Conservation (phyloP, 2,797 vertebrate species). For the Petrocephalus schoutedeni region DNA sequence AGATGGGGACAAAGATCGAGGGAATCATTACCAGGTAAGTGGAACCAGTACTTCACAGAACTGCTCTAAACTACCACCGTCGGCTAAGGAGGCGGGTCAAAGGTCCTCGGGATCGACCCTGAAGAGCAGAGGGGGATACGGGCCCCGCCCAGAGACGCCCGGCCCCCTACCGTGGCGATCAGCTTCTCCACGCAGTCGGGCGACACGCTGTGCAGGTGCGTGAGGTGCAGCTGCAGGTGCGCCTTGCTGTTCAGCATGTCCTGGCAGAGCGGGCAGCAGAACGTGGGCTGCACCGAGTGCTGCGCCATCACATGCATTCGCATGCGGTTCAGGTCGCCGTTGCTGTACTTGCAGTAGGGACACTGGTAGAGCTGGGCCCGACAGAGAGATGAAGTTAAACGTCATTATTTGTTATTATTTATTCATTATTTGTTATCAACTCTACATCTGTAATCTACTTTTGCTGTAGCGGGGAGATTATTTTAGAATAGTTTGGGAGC, state of each 20-base stretch:
- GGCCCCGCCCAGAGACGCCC: slow-evolving; percentile 23
- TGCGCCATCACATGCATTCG: slow-evolving; percentile 98
- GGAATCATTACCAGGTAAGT: not conserved
- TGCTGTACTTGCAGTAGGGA: slow-evolving; percentile 98
- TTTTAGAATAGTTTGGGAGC: slow-evolving; percentile 30
- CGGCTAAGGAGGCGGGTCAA: not conserved
- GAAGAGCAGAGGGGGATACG: not conserved
- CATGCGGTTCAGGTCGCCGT: slow-evolving; percentile 87
- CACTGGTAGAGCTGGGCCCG: slow-evolving; percentile 81
- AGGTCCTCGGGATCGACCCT: not conserved
- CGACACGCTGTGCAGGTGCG: slow-evolving; percentile 96
- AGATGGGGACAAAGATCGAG: not conserved
- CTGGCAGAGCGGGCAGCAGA: slow-evolving; percentile 95
- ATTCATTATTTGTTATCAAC: not conserved
- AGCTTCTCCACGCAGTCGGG: slow-evolving; percentile 97
- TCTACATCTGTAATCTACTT: not conserved
- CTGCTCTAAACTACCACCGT: not conserved
- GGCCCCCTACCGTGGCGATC: slow-evolving; percentile 84
- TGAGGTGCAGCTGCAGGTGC: slow-evolving; percentile 98
- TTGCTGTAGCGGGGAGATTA: not conserved
- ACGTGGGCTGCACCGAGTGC: slow-evolving; percentile 96
- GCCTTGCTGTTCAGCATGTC: slow-evolving; percentile 99
- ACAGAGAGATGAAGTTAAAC: slow-evolving; percentile 26
- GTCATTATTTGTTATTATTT: not conserved
- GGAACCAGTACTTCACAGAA: not conserved